Evolutionary conservation across 2,113 vertebrate genomes (phyloP), one percentile per base, ranked within the genome.

Genomic region (Neotoma lepida): DNA sequence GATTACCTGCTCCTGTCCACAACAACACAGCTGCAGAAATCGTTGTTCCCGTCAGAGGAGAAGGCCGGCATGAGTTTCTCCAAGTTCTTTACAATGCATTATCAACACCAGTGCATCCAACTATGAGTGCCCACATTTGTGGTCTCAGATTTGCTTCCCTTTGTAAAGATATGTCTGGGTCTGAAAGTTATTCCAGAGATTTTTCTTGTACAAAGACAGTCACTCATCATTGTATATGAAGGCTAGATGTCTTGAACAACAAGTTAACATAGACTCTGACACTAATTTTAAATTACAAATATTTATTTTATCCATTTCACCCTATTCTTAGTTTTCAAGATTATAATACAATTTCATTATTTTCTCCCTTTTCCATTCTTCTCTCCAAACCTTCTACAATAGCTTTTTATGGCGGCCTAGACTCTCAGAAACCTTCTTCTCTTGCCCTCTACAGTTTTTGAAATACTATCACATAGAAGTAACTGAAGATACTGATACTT

Each of bases 391-490:
- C 7, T 7, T n/a, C 15, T 74, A 28, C 18, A 92, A 63, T 54
- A 68, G 15, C 2, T 90, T 39, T 88, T 68, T 68, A 63, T 58
- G 49, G 56, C 41, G 9, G 15, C 58, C 35, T 84, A 39, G 24
- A 15, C 58, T 93, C 63, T 86, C 51, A 56, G 71, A 90, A 92
- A 18, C 4, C 44, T 85, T 30, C 86, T 66, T 86, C 26, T 91
- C 70, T 94, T n/a, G 68, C 35, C 8, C 13, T 39, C 30, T 30
- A 89, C 22, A 5, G 7, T 88, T 92, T 66, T 66, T 39, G 91
- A 92, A 94, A 58, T 0, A 64, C 73, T 70, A 58, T 46, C 33
- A 68, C 33, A 63, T 44, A 15, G 58, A 88, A 63, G 77, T 9
- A 88, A 15, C 39, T 58, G 44, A 22, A 2, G 70, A 39, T n/a